Evolutionary conservation across 1,140 invertebrate genomes (phyloP).

Genomic region (Diploscapter pachys): DNA sequence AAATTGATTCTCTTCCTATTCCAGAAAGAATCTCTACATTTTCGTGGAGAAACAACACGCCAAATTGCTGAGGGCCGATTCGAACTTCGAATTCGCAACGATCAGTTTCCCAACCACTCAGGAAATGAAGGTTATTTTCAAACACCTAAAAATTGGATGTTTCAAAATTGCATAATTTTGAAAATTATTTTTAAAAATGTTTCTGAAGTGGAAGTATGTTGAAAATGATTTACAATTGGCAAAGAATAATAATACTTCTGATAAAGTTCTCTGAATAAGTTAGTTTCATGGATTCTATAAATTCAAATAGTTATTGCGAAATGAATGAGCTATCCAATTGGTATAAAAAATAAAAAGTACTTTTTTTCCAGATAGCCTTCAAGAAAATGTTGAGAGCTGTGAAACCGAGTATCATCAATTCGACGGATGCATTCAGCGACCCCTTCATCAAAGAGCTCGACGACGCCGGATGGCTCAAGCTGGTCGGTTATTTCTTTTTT

Average conservation of each 20-base stretch:
- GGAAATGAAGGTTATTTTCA: slow-evolving; percentile 70
- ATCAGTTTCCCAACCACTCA: slow-evolving; percentile 88
- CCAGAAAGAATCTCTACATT: slow-evolving; percentile 74
- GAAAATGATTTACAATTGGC: no score
- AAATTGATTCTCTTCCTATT: no score
- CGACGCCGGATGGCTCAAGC: slow-evolving; percentile 84
- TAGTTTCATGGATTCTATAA: no score
- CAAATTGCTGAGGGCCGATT: slow-evolving; percentile 74
- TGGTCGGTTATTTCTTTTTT: slow-evolving; percentile 49
- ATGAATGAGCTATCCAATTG: no score
- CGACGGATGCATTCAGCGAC: not conserved
- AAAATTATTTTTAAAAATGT: no score
- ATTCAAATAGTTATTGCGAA: no score
- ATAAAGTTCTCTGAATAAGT: no score
- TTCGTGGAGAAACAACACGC: slow-evolving; percentile 77
- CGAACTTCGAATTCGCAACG: slow-evolving; percentile 81
- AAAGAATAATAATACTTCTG: no score
- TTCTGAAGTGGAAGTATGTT: no score
- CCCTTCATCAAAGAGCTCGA: slow-evolving; percentile 73
- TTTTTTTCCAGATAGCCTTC: slow-evolving; percentile 69
- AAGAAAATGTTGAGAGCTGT: slow-evolving; percentile 92
- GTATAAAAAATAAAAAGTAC: not conserved
- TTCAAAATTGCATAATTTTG: no score
- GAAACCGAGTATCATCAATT: slow-evolving; percentile 71
- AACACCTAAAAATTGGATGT: no score